These are phyloP conservation scores for Timema cristinae DNA, from an alignment of 2,888 invertebrate genomes.

Conservation along the genomic window DNA sequence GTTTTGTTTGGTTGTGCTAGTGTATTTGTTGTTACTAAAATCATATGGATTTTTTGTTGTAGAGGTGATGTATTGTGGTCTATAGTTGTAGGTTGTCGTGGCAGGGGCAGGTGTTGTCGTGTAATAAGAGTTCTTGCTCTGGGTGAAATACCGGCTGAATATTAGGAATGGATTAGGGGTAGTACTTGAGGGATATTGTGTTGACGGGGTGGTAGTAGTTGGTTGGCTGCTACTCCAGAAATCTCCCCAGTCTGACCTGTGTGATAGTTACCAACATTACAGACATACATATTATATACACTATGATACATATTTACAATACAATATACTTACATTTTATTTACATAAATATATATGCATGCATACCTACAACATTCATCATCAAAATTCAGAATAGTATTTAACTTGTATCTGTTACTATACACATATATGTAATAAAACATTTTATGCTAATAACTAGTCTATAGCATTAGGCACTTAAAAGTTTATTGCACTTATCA, in stretches of 20 bases:
- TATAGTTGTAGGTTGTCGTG: conserved; percentile 35
- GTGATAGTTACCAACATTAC: not conserved
- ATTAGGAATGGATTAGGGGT: conserved; percentile 7
- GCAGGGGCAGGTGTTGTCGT: conserved; percentile 26
- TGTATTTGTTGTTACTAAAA: conserved; percentile 25
- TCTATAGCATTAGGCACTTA: too few relatives aligned
- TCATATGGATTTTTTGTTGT: conserved; percentile 26
- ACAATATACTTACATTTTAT: too few relatives aligned
- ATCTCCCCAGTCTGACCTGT: conserved; percentile 7
- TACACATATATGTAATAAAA: too few relatives aligned
- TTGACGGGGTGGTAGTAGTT: conserved; percentile 2
- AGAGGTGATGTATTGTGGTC: conserved; percentile 28
- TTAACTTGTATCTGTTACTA: too few relatives aligned
- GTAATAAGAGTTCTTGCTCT: conserved; percentile 12
- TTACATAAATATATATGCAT: too few relatives aligned
- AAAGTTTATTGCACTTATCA: too few relatives aligned
- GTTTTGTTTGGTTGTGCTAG: conserved; percentile 41
- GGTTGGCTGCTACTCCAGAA: conserved; percentile 7
- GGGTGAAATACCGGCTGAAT: conserved; percentile 9
- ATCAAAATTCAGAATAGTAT: too few relatives aligned
- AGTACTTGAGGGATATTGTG: conserved; percentile 9
- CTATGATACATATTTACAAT: too few relatives aligned
- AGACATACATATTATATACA: not conserved
- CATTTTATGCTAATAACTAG: too few relatives aligned
- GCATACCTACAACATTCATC: too few relatives aligned